Evolutionary conservation across 2,888 invertebrate genomes (phyloP).

Genomic region (Mycalesis mineus): DNA sequence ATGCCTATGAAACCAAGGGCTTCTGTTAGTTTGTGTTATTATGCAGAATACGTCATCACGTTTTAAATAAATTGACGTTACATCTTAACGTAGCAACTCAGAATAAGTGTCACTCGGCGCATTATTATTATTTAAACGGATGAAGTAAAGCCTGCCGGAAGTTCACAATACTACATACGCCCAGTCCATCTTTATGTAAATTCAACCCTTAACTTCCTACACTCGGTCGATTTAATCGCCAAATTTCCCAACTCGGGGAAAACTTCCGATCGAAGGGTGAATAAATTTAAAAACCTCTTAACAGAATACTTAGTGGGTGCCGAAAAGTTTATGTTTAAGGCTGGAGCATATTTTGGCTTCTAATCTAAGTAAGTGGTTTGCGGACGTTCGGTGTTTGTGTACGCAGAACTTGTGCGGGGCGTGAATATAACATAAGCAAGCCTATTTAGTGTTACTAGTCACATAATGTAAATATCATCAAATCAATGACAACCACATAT

Average conservation of each 20-base stretch:
- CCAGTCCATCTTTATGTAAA: conserved; percentile 65
- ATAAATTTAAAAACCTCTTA: conserved; percentile 76
- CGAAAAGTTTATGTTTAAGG: conserved; percentile 64
- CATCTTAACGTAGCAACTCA: too few species aligned
- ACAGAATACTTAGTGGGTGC: conserved; percentile 60
- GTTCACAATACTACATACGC: conserved; percentile 24
- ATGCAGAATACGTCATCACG: too few species aligned
- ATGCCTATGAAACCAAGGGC: too few species aligned
- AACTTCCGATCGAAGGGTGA: conserved; percentile 71
- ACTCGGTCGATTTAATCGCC: conserved; percentile 67
- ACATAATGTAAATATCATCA: too few species aligned
- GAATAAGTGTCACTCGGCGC: too few species aligned
- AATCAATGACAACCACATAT: too few species aligned
- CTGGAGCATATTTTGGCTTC: conserved; percentile 36
- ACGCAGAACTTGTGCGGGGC: background rate
- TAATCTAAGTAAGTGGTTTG: conserved; percentile 35
- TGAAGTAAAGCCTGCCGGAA: conserved; percentile 7
- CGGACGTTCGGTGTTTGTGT: conserved; percentile 16
- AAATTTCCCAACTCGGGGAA: conserved; percentile 63
- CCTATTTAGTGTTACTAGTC: background rate
- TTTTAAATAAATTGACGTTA: too few species aligned
- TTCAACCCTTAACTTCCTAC: conserved; percentile 70
- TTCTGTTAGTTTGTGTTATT: too few species aligned
- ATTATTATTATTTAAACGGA: too few species aligned
- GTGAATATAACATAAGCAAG: too few species aligned